These are phyloP conservation scores for Trachythela sp. DNA, from an alignment of 64 coral and sea anemone species.

Conservation along the genomic window DNA sequence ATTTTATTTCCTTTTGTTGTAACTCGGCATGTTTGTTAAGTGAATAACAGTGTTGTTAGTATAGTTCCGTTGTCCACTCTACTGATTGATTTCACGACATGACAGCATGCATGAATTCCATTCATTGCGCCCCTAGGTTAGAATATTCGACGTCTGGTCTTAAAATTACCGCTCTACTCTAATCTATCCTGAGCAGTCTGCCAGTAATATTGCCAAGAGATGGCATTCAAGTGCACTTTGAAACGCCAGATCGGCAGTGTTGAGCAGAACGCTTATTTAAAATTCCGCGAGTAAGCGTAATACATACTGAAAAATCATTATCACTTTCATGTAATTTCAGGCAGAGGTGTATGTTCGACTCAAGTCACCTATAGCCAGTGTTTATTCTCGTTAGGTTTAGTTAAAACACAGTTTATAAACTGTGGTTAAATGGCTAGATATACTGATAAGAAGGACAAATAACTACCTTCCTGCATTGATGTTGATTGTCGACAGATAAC, in stretches of 20 bases:
- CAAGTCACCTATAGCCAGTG: not conserved
- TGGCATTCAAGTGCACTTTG: not conserved
- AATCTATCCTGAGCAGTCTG: not conserved
- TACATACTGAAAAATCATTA: not conserved
- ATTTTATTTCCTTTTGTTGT: not conserved
- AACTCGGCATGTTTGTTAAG: not conserved
- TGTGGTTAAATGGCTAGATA: no score
- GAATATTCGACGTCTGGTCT: not conserved
- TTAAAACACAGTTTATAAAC: no score
- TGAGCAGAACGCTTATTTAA: not conserved
- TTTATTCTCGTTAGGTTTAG: not conserved
- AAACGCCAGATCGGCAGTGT: not conserved
- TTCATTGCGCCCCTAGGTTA: not conserved
- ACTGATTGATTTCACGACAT: not conserved
- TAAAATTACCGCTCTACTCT: not conserved
- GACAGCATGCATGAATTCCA: not conserved
- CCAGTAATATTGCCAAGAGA: not conserved
- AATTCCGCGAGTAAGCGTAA: not conserved
- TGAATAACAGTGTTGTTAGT: not conserved
- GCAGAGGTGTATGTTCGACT: not conserved
- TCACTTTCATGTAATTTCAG: not conserved
- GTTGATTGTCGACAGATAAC: conserved; percentile 7
- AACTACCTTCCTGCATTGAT: not conserved
- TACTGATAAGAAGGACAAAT: not conserved
- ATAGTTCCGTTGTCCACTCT: not conserved